Evolutionary conservation across 2,113 vertebrate genomes (phyloP), one percentile per base, ranked within the genome.

Genomic region (Thymallus thymallus): DNA sequence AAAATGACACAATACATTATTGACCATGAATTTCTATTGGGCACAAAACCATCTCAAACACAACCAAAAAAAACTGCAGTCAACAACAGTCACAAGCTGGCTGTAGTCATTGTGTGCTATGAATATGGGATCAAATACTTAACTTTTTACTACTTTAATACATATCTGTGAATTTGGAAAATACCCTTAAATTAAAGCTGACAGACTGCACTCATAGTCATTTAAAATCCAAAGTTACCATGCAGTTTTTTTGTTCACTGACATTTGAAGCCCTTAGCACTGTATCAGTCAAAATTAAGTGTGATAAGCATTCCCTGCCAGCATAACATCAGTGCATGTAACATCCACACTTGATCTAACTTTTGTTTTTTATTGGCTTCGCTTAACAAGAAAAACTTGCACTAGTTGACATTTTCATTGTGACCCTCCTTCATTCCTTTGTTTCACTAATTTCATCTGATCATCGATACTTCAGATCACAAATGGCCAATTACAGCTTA

Each of bases 361-460:
- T 88, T 86, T 88, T 80, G 83, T 82, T 88, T 46, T 80, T 84
- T 80, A 77, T 72, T 73, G 82, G 86, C 80, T 86, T 83, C 71
- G 72, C 82, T 80, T 83, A 87, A 89, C 79, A 14, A 26, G 70
- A 87, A 86, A 88, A 87, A 88, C 87, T 89, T 81, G 84, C 79
- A 80, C 75, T 74, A 82, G 85, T 85, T 86, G 87, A 87, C 87
- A 90, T 91, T 90, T 91, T 86, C 85, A 86, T 88, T 86, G 81
- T 79, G 84, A 82, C 76, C 87, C 75, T 72, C 80, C 71, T 83
- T 85, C 78, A 74, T 76, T 75, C 71, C 74, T 69, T 76, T 56
- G 83, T 79, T 83, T 80, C 80, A 82, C 83, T 79, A 75, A 75
- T 80, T 68, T 20, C 1, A 10, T 35, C n/a, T 10, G 76, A 86